A percentile compares a stretch with the other conserved stretches of the same genome.
Conservation (phyloP, 2,797 vertebrate genomes). For the Girardinus metallicus region DNA sequence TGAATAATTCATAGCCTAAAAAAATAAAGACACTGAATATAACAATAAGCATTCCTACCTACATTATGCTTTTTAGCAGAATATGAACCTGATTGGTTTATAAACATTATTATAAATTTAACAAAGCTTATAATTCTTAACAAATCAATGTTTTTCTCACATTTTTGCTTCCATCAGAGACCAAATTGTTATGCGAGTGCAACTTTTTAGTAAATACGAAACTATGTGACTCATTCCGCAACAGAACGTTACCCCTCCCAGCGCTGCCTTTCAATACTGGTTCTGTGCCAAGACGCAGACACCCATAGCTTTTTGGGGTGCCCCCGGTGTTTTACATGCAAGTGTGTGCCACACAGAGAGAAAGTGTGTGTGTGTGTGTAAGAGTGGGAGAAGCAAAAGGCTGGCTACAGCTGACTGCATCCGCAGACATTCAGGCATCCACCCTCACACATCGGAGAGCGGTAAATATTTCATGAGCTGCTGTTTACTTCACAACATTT, state of each 20-base stretch:
- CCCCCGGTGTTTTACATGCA: conserved; percentile 38
- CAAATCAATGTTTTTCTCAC: background rate
- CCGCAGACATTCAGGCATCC: conserved; percentile 25
- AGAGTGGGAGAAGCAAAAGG: conserved; percentile 39
- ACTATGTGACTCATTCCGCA: conserved; percentile 56
- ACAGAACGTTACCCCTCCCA: conserved; percentile 42
- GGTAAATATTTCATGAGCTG: conserved; percentile 78
- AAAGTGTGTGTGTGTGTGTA: no score
- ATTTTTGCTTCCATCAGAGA: conserved; percentile 19
- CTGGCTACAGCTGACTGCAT: conserved; percentile 41
- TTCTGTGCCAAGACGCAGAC: conserved; percentile 36
- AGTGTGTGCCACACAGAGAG: conserved; percentile 16
- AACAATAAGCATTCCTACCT: background rate
- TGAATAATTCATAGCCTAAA: background rate
- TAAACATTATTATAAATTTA: background rate
- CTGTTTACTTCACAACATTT: conserved; percentile 71
- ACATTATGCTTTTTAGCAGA: background rate
- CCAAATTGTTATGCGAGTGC: conserved; percentile 41
- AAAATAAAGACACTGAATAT: background rate
- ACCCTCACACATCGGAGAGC: conserved; percentile 28
- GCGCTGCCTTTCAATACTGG: conserved; percentile 32
- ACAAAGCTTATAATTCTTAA: background rate
- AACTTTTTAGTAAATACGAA: conserved; percentile 36
- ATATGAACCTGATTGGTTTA: background rate
- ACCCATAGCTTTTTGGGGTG: conserved; percentile 42